A percentile compares a stretch with the other conserved stretches of the same genome.
phyloP scores from a whole-genome alignment of 2,888 invertebrate genomes.

The Hirtodrosophila alboralis region DNA sequence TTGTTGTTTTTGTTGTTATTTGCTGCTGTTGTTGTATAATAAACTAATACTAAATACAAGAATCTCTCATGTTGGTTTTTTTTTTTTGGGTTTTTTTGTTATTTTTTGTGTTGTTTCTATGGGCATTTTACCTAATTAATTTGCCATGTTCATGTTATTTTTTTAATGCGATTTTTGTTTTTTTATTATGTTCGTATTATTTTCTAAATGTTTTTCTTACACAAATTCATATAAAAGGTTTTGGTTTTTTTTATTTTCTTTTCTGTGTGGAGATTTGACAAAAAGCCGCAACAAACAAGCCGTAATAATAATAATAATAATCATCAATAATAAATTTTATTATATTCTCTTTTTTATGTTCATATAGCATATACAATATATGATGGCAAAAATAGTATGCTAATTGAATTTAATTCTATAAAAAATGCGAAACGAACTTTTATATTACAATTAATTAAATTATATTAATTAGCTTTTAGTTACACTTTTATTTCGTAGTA shows the following conservation, averaged over 20 bases:
- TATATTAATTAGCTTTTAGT: conserved; percentile 14
- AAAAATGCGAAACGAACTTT: conserved; percentile 33
- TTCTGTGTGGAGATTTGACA: conserved; percentile 75
- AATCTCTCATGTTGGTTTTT: conserved; percentile 40
- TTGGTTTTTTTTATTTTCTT: no score
- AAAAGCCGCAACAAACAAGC: conserved; percentile 84
- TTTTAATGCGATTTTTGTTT: conserved; percentile 4
- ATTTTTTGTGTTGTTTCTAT: conserved; percentile 26
- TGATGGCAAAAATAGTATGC: conserved; percentile 62
- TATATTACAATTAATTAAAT: conserved; percentile 29
- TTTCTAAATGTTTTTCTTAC: conserved; percentile 56
- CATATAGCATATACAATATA: conserved; percentile 51
- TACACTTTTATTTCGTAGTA: conserved; percentile 1
- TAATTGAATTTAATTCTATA: conserved; percentile 74
- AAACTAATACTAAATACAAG: conserved; percentile 64
- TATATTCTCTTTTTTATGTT: conserved; percentile 17
- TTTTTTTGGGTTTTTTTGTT: no score
- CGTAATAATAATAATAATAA: conserved; percentile 59
- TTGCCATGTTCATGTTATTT: conserved; percentile 21
- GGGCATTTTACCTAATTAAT: conserved; percentile 39
- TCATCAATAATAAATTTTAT: conserved; percentile 55
- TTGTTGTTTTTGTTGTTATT: conserved; percentile 34
- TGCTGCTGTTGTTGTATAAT: conserved; percentile 51
- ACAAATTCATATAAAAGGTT: conserved; percentile 51
- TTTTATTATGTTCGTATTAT: conserved; percentile 40